Evolutionary conservation across 2,113 vertebrate genomes (phyloP).

Genomic region (Pseudopodoces humilis): DNA sequence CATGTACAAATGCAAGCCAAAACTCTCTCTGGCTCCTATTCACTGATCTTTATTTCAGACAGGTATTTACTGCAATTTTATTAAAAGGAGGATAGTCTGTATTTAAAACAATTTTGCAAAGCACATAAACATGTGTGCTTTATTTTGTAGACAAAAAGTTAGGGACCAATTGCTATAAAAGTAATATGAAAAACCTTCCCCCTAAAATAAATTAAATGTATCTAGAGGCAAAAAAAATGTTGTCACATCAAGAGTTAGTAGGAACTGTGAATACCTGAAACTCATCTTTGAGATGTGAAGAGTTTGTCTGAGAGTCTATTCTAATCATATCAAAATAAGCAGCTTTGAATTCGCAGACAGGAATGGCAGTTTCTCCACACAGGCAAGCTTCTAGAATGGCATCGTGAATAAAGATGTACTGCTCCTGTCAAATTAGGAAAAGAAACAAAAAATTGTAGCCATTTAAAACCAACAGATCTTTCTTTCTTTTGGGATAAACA

Average conservation of each 20-base stretch:
- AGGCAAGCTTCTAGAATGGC: constrained; percentile 98
- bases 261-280: constrained; percentile 87
- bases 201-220: constrained; percentile 25
- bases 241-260: not conserved
- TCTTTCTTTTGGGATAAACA: not conserved
- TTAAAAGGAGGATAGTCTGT: not conserved
- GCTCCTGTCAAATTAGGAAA: constrained; percentile 83
- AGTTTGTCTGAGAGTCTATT: constrained; percentile 99
- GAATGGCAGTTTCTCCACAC: constrained; percentile 97
- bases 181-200: constrained; percentile 7
- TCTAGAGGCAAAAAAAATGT: not conserved
- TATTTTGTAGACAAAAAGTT: not conserved
- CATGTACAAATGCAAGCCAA: not conserved
- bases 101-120: constrained; percentile 25
- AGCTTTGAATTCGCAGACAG: constrained; percentile 96
- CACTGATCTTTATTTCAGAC: not conserved
- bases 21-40: not conserved
- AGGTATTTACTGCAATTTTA: not conserved
- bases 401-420: constrained; percentile 99
- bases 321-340: constrained; percentile 99
- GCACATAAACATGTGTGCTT: not conserved
- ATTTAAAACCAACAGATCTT: constrained; percentile 27
- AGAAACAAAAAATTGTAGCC: constrained; percentile 12
- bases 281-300: constrained; percentile 98
- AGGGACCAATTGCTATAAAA: constrained; percentile 1